Evolutionary conservation across 2,797 vertebrate species (phyloP).

Genomic region (Clarias platycephalus): DNA sequence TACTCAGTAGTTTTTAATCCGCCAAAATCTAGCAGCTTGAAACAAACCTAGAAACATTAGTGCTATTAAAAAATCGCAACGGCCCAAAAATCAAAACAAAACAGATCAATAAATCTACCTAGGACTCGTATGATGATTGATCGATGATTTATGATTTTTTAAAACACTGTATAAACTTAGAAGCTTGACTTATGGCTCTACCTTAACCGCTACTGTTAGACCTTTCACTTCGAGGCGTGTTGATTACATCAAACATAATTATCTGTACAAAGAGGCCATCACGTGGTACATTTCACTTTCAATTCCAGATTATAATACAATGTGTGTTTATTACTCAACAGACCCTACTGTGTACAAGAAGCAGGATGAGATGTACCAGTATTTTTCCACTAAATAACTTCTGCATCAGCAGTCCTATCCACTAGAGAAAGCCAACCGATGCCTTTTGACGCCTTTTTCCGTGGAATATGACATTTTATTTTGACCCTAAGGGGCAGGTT

Average conservation of each 20-base stretch:
- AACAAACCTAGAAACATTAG: too few species aligned
- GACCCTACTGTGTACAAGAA: neutral
- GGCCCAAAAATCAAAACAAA: too few species aligned
- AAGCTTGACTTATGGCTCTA: neutral
- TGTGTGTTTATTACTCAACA: neutral
- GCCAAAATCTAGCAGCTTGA: too few species aligned
- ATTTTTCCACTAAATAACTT: neutral
- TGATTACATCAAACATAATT: neutral
- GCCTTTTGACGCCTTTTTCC: slow-evolving; percentile 49
- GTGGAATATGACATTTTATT: slow-evolving; percentile 76
- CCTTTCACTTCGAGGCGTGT: neutral
- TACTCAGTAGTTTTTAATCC: too few species aligned
- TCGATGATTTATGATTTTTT: too few species aligned
- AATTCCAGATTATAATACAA: neutral
- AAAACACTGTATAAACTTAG: too few species aligned
- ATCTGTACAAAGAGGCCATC: neutral
- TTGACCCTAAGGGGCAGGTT: slow-evolving; percentile 67
- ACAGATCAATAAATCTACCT: too few species aligned
- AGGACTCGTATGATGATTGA: too few species aligned
- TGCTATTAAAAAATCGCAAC: too few species aligned
- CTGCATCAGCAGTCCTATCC: slow-evolving; percentile 30
- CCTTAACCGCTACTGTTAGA: neutral
- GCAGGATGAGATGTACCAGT: neutral
- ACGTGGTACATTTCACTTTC: neutral
- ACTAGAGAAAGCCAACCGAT: slow-evolving; percentile 1